Conservation (phyloP, 2,113 vertebrate genomes). For the Deroptyus accipitrinus region DNA sequence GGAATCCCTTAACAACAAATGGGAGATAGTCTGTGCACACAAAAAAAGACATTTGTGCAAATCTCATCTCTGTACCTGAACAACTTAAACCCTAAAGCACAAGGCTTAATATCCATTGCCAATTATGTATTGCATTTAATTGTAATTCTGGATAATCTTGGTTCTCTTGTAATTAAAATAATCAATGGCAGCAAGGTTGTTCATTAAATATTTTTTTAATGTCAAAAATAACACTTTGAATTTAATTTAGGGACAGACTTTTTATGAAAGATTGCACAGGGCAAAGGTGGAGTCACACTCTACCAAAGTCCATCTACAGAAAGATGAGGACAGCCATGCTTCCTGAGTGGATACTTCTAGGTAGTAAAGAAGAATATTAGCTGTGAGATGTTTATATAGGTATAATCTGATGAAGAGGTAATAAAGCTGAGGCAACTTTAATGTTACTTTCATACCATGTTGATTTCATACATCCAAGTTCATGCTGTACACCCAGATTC, state of each 20-base stretch:
- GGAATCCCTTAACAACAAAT: neutral
- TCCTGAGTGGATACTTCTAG: neutral
- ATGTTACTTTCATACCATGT: neutral
- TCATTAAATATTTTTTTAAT: neutral
- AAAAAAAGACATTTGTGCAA: neutral
- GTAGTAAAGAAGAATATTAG: neutral
- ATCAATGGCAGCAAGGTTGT: neutral
- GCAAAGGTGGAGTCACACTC: neutral
- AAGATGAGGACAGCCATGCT: neutral
- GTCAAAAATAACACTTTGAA: neutral
- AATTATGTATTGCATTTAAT: neutral
- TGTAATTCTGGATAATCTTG: neutral
- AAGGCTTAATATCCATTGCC: neutral
- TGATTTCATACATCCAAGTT: neutral
- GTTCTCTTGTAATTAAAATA: neutral
- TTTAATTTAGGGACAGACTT: neutral
- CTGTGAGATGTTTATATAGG: neutral
- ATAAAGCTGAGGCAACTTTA: neutral
- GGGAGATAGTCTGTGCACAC: neutral
- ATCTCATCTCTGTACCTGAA: neutral
- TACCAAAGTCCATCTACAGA: neutral
- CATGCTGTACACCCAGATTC: neutral
- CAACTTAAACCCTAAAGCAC: neutral
- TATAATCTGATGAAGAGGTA: neutral
- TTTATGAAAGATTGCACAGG: neutral